Evolutionary conservation across 2,888 invertebrate genomes (phyloP).

Genomic region (Ceriagrion tenellum): DNA sequence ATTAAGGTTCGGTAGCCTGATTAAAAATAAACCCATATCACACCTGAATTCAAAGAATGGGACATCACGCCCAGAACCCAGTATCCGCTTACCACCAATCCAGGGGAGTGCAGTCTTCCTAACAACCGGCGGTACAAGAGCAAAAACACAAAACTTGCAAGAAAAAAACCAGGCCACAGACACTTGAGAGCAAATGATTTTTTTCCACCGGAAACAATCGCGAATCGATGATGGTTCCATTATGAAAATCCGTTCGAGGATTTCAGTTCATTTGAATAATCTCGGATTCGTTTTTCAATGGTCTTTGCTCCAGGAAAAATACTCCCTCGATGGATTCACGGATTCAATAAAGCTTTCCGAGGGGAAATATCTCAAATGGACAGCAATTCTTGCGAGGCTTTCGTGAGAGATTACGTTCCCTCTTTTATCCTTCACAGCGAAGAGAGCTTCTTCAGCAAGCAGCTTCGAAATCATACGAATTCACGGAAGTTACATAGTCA

Average conservation of each 20-base stretch:
- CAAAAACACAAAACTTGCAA: too few species aligned
- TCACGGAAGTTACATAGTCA: background rate
- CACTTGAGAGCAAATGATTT: background rate
- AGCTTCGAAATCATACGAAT: background rate
- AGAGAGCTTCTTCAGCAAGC: background rate
- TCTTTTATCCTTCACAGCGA: background rate
- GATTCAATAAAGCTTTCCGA: background rate
- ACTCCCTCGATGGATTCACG: background rate
- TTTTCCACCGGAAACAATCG: background rate
- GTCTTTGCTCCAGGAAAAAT: background rate
- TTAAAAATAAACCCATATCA: too few species aligned
- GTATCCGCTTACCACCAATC: too few species aligned
- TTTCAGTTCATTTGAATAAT: background rate
- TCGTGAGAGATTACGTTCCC: background rate
- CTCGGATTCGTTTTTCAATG: background rate
- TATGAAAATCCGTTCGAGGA: background rate
- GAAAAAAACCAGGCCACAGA: background rate
- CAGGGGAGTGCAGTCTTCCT: too few species aligned
- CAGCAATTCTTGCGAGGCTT: background rate
- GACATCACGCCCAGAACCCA: too few species aligned
- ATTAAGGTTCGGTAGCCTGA: too few species aligned
- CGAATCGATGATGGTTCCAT: background rate
- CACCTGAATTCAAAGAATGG: too few species aligned
- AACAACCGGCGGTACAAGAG: too few species aligned
- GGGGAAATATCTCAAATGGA: background rate